A percentile compares a stretch with the other conserved stretches of the same genome.
Conservation (phyloP, 2,113 vertebrate genomes). For the Gopherus flavomarginatus region DNA sequence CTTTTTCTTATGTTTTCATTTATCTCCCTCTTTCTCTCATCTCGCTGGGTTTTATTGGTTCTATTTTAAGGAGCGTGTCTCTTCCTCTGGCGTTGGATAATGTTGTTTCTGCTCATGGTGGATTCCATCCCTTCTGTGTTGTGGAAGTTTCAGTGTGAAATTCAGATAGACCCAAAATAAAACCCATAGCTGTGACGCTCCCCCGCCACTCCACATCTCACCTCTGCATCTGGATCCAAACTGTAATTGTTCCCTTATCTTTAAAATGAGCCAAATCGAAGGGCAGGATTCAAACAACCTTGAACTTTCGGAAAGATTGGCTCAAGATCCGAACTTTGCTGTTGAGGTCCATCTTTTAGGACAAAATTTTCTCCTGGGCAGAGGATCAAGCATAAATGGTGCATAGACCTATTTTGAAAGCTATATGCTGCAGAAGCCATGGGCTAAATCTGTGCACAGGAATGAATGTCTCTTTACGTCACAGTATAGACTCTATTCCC, state of each 20-base stretch:
- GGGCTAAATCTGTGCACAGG: neutral
- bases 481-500: neutral
- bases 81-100: neutral
- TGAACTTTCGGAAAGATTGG: neutral
- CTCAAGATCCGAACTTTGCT: neutral
- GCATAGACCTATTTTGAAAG: neutral
- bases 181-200: neutral
- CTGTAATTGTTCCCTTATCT: neutral
- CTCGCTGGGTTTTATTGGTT: neutral
- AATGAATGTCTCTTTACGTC: neutral
- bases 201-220: neutral
- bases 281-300: neutral
- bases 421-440: neutral
- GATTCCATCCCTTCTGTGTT: neutral
- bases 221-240: neutral
- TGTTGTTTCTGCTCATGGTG: neutral
- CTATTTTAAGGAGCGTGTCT: neutral
- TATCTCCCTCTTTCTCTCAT: neutral
- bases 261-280: neutral
- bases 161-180: neutral
- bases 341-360: neutral
- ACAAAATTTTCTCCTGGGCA: neutral
- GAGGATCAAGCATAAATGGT: neutral
- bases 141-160: neutral
- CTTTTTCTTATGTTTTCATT: neutral